Base-by-base conservation (phyloP, 1,140 invertebrate species). In the Bemisia tabaci region DNA sequence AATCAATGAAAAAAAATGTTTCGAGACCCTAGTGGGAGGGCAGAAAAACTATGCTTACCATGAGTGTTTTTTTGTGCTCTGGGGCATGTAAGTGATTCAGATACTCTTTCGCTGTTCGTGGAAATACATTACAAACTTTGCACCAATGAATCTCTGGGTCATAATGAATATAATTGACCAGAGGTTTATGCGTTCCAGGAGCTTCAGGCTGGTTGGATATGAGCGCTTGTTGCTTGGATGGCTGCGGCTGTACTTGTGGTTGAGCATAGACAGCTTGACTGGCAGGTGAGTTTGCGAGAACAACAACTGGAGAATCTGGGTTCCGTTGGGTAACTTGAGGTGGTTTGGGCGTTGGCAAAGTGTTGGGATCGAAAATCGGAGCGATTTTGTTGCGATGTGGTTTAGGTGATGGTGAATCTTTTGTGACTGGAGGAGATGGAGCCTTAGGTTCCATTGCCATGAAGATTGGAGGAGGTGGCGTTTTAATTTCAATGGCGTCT, bases 101-200 rank as follows among this genome's bases (percentile, higher is more conserved):
- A 76, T 90, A 90, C 75, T 91, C 88, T 75, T 90, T 90, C 60
- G 90, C 89, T 12, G 89, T 90, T 74, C 87, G 84, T 26, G 90
- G 90, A 75, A 92, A 92, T 71, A 89, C 86, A 77, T 91, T 85
- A 78, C 91, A 93, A 61, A 86, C 82, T 65, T 87, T 82, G 76
- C 91, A 93, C 91, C 91, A 92, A 77, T 92, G 89, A 79, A 90
- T 85, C 77, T 91, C 89, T 0, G 89, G 88, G 79, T 93, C 91
- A 73, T 89, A 92, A 78, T 91, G 88, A 33, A 90, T 84, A 73
- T 88, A 88, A 82, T 90, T 90, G 76, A 85, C 62, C 24, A 63
- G 62, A 62, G 66, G 66, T 27, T 48, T 48, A 5, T 48, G 33
- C 33, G 17, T 48, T 48, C 33, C 33, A 9, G 33, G 33, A 17